Conservation (phyloP, 2,113 vertebrate genomes). For the Oplegnathus fasciatus region DNA sequence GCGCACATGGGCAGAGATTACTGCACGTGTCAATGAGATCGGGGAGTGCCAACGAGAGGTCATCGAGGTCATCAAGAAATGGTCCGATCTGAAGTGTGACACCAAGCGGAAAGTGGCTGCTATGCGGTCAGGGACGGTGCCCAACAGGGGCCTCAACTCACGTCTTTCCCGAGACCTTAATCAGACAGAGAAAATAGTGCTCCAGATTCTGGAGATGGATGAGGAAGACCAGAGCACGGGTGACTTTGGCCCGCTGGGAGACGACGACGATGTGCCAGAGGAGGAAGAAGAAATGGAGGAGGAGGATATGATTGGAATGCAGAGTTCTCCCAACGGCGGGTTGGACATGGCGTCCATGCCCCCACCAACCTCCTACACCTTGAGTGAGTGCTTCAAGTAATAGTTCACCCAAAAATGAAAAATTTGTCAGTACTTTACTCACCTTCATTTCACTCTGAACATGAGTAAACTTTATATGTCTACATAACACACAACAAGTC, state of each 20-base stretch:
- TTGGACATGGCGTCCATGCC: slow-evolving; percentile 64
- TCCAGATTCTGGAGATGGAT: slow-evolving; percentile 85
- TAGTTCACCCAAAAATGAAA: background rate
- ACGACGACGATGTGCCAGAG: slow-evolving; percentile 73
- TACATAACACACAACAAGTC: background rate
- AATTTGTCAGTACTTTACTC: background rate
- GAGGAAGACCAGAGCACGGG: slow-evolving; percentile 57
- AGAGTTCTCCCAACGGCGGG: slow-evolving; percentile 77
- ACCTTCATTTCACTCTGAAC: background rate
- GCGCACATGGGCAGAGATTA: slow-evolving; percentile 86
- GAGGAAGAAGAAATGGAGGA: slow-evolving; percentile 83
- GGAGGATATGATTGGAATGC: slow-evolving; percentile 80
- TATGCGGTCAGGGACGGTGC: slow-evolving; percentile 75
- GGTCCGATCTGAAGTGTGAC: slow-evolving; percentile 88
- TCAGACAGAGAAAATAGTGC: slow-evolving; percentile 83
- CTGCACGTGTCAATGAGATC: slow-evolving; percentile 85
- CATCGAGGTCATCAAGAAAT: slow-evolving; percentile 87
- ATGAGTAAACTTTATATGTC: background rate
- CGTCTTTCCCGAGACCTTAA: slow-evolving; percentile 82
- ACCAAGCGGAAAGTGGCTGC: slow-evolving; percentile 85
- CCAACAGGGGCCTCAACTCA: slow-evolving; percentile 66
- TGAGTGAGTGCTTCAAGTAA: slow-evolving; percentile 24
- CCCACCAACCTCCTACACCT: slow-evolving; percentile 58
- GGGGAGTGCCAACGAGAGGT: slow-evolving; percentile 86
- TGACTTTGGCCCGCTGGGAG: slow-evolving; percentile 74